These are phyloP conservation scores for Channa argus DNA, from an alignment of 2,113 vertebrate species.

Conservation along the genomic window DNA sequence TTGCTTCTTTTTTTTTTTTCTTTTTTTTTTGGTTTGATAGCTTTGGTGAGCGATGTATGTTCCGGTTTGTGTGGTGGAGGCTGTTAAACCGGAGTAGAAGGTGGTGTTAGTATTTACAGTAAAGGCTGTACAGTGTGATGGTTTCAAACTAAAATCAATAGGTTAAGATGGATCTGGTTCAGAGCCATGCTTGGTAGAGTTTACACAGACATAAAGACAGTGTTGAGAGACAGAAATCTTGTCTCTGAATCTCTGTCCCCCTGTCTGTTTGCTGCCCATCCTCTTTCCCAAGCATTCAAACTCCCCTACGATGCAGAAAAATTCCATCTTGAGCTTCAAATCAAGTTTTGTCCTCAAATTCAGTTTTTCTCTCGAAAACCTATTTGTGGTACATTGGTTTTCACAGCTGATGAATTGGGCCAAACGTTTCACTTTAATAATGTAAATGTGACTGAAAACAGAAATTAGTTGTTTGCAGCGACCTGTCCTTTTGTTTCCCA, in stretches of 20 bases:
- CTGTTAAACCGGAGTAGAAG: constrained; percentile 31
- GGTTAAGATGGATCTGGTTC: constrained; percentile 1
- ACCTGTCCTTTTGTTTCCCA: constrained; percentile 13
- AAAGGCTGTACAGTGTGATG: constrained; percentile 54
- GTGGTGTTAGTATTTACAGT: constrained; percentile 64
- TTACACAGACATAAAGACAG: constrained; percentile 2
- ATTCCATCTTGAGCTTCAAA: not conserved
- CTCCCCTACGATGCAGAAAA: constrained; percentile 34
- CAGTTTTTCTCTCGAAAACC: too few relatives aligned
- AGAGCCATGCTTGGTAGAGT: constrained; percentile 16
- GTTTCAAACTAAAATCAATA: constrained; percentile 19
- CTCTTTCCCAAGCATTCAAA: constrained; percentile 26
- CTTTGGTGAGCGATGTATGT: constrained; percentile 68
- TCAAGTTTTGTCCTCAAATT: not conserved
- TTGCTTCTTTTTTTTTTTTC: constrained; percentile 67
- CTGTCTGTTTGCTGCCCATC: constrained; percentile 3
- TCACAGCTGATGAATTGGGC: too few relatives aligned
- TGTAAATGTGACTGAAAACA: not conserved
- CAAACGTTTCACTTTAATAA: too few relatives aligned
- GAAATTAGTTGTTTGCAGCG: constrained; percentile 38
- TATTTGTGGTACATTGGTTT: too few relatives aligned
- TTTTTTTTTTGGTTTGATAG: constrained; percentile 73
- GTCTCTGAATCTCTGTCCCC: constrained; percentile 8
- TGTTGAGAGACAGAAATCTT: constrained; percentile 7
- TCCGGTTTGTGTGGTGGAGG: constrained; percentile 59